Base-by-base conservation (phyloP, 2,888 invertebrate genomes). In the Melangyna quadrimaculata region DNA sequence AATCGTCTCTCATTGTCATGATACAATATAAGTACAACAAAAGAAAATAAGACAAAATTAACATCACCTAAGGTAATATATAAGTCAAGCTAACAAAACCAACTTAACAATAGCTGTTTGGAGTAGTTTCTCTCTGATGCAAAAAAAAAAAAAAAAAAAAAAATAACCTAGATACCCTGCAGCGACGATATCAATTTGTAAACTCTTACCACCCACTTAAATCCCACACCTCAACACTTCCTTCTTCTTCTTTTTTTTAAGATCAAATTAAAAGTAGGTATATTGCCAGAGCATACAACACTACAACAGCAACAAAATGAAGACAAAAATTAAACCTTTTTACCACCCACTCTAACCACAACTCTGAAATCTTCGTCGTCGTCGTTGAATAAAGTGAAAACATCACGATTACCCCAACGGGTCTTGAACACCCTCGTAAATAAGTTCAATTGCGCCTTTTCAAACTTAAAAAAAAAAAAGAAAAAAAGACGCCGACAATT, bases 361-460 rank as follows among this genome's bases (percentile, higher is more conserved):
- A 19, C 1, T 35, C 1, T 35, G 12, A 3, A 14, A 19, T 57
- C 57, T 12, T 57, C 12, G 29, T 32, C 5, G 43, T 17, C 0
- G 17, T 27, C 9, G 0, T 7, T 51, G 29, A n/a, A 32, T 73
- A 73, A 79, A 73, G 79, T 73, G 79, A 79, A 79, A 79, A 79
- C 67, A 57, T 67, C 79, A 79, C 73, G 72, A 79, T 79, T 73
- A 27, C 45, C 55, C 40, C 35, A 65, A 72, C 65, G 19, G 71
- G 78, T 72, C 65, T 59, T 51, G 45, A 65, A 79, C 79, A 79
- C 79, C 73, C 79, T 59, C 79, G 67, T 51, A 51, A 79, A 73
- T 59, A 45, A 59, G 59, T 59, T 73, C 48, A 51, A 73, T 59
- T 65, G 65, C 59, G 59, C 63, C 65, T 59, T 55, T 32, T 65